phyloP scores from a whole-genome alignment of 2,888 invertebrate genomes.

The Dynastes grantii region DNA sequence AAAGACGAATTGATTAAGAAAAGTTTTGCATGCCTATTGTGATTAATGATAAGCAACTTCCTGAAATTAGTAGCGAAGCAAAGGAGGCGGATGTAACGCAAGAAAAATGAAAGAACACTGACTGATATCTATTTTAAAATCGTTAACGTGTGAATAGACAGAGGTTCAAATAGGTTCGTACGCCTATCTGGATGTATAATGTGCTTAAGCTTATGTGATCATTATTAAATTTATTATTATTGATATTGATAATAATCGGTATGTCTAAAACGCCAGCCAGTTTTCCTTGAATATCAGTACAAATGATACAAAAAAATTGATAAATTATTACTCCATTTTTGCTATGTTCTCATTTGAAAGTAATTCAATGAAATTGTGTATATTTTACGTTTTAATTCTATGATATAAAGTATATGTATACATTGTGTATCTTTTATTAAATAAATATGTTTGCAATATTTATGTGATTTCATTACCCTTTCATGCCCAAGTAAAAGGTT shows the following conservation, averaged over 20 bases:
- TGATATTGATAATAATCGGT: conserved; percentile 30
- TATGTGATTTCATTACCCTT: not conserved
- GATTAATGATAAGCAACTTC: conserved; percentile 41
- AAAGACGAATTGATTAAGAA: not conserved
- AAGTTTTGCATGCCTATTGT: conserved; percentile 39
- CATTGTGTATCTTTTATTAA: conserved; percentile 52
- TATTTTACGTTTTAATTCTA: conserved; percentile 46
- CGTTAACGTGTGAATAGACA: conserved; percentile 33
- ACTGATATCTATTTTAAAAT: conserved; percentile 46
- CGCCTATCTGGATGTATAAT: conserved; percentile 40
- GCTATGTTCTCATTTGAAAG: conserved; percentile 34
- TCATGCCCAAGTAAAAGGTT: no score
- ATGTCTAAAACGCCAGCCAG: conserved; percentile 47
- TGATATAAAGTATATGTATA: conserved; percentile 51
- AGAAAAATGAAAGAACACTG: conserved; percentile 8
- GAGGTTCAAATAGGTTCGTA: conserved; percentile 36
- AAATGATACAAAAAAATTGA: conserved; percentile 41
- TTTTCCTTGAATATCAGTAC: conserved; percentile 52
- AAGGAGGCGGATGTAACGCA: conserved; percentile 11
- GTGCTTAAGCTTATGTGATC: conserved; percentile 52
- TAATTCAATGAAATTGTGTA: conserved; percentile 42
- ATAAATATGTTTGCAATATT: conserved; percentile 52
- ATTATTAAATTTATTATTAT: conserved; percentile 37
- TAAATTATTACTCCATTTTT: conserved; percentile 46
- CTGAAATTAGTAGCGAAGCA: not conserved